A percentile compares a stretch with the other conserved stretches of the same genome.
These are phyloP conservation scores for Lerista edwardsae DNA, from an alignment of 2,797 vertebrate genomes.

Conservation along the genomic window DNA sequence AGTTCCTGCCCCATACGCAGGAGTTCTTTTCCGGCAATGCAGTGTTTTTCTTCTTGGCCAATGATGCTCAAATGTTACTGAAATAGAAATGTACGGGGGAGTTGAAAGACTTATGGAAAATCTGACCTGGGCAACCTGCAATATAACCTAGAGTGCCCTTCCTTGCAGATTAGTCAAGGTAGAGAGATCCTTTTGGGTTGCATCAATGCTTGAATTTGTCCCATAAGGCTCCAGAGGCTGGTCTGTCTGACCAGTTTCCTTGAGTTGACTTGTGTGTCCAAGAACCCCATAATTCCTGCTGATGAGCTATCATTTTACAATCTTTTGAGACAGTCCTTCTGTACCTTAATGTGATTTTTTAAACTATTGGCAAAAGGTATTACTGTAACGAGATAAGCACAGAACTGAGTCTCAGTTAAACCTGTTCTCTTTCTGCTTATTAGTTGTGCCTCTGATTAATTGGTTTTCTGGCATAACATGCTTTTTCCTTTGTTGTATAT, in stretches of 20 bases:
- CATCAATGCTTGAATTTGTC: not conserved
- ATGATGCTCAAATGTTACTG: constrained; percentile 7
- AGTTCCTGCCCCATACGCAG: not conserved
- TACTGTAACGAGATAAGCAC: not conserved
- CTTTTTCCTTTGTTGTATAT: not conserved
- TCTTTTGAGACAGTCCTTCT: not conserved
- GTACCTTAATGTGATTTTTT: not conserved
- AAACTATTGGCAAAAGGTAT: too few relatives aligned
- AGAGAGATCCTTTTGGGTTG: not conserved
- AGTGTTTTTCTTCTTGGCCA: not conserved
- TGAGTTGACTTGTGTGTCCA: not conserved
- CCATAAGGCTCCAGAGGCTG: not conserved
- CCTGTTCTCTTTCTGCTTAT: not conserved
- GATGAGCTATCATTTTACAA: not conserved
- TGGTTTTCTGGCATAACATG: not conserved
- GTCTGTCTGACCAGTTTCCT: not conserved
- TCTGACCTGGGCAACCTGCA: not conserved
- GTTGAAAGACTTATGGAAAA: not conserved
- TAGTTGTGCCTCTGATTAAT: not conserved
- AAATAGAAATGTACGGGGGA: constrained; percentile 3
- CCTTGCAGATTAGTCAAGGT: not conserved
- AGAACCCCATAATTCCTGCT: not conserved
- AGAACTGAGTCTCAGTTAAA: not conserved
- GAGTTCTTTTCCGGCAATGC: not conserved
- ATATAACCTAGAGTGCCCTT: not conserved